phyloP scores from a whole-genome alignment of 1,140 invertebrate genomes.

The Drosophila sp. region DNA sequence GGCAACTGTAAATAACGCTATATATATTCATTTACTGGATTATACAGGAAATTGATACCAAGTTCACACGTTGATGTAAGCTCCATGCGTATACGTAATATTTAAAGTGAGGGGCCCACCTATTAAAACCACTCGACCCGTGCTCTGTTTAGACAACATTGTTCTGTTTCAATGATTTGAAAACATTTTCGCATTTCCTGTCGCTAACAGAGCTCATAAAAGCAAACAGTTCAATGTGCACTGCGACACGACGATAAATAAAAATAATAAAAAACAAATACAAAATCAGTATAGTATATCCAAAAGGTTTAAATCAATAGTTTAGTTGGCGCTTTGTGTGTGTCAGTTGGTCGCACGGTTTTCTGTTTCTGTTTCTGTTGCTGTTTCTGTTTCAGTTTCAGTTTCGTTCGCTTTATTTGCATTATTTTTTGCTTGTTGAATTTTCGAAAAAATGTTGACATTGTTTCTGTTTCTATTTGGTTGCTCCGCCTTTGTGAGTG shows the following conservation, averaged over 20 bases:
- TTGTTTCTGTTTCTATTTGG: constrained; percentile 40
- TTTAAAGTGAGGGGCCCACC: constrained; percentile 33
- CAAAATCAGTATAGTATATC: background rate
- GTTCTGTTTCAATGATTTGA: constrained; percentile 51
- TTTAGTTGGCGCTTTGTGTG: constrained; percentile 39
- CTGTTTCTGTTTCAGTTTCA: constrained; percentile 26
- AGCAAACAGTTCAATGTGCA: constrained; percentile 41
- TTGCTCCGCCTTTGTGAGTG: constrained; percentile 11
- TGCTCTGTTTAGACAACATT: constrained; percentile 6
- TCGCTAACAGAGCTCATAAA: constrained; percentile 11
- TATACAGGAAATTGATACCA: constrained; percentile 29
- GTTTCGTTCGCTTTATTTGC: constrained; percentile 43
- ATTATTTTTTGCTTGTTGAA: constrained; percentile 65
- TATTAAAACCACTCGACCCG: constrained; percentile 4
- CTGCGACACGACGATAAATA: constrained; percentile 16
- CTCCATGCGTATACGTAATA: constrained; percentile 22
- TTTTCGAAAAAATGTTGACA: constrained; percentile 45
- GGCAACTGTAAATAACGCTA: background rate
- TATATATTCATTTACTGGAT: constrained; percentile 3
- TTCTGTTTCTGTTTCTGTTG: constrained; percentile 25
- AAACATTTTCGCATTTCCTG: constrained; percentile 66
- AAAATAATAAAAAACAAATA: too few relatives aligned
- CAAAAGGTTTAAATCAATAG: constrained; percentile 41
- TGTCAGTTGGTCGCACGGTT: constrained; percentile 54
- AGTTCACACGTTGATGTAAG: constrained; percentile 17